Evolutionary conservation across 2,113 vertebrate genomes (phyloP).

Genomic region (Phaethornis superciliosus): DNA sequence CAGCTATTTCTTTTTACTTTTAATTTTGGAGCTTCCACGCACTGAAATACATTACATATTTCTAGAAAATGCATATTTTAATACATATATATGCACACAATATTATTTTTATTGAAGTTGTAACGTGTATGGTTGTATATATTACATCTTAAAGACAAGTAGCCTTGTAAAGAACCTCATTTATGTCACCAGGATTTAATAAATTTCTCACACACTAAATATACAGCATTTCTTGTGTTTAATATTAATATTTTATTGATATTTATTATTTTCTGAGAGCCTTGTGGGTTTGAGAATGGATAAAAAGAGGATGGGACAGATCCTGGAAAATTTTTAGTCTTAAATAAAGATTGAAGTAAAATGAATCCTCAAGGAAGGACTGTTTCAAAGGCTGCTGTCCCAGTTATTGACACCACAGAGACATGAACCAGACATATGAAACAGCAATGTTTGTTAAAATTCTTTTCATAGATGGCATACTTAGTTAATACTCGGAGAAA

Average conservation of each 20-base stretch:
- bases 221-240: neutral
- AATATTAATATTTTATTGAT: neutral
- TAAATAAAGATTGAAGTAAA: neutral
- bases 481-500: neutral
- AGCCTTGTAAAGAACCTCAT: neutral
- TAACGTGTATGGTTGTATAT: neutral
- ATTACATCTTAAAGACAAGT: neutral
- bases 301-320: neutral
- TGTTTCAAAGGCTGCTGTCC: neutral
- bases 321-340: neutral
- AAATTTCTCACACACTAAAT: neutral
- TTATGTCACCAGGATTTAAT: neutral
- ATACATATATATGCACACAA: neutral
- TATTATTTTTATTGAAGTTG: neutral
- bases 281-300: neutral
- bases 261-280: neutral
- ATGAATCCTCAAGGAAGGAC: neutral
- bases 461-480: neutral
- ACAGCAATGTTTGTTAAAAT: neutral
- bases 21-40: neutral
- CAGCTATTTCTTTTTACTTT: neutral
- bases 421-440: neutral
- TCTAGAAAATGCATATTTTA: neutral
- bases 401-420: neutral
- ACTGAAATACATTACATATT: neutral